A percentile compares a stretch with the other conserved stretches of the same genome.
These are phyloP conservation scores for Mastomys coucha DNA, from an alignment of 2,113 vertebrate species.

Conservation along the genomic window DNA sequence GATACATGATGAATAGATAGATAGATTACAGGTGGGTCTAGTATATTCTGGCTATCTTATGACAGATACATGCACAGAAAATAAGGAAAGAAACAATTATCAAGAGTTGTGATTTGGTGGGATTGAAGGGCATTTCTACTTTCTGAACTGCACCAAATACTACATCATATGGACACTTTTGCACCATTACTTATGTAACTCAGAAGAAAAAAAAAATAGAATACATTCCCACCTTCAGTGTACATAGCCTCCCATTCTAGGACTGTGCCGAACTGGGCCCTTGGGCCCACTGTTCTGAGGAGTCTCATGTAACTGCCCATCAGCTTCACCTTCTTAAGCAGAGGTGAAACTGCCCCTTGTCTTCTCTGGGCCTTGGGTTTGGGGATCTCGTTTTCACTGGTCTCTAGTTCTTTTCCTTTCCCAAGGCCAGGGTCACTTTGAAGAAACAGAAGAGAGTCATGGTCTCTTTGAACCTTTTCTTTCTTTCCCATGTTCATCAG, in stretches of 20 bases:
- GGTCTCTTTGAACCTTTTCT: neutral
- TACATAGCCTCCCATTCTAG: neutral
- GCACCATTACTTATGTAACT: neutral
- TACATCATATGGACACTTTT: neutral
- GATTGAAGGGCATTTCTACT: neutral
- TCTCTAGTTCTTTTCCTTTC: neutral
- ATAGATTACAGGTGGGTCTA: neutral
- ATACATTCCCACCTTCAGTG: neutral
- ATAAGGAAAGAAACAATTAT: neutral
- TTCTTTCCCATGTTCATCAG: neutral
- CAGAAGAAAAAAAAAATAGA: neutral
- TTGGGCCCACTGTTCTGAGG: neutral
- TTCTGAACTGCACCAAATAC: neutral
- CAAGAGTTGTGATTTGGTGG: neutral
- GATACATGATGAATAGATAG: too few relatives aligned
- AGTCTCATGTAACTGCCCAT: too few relatives aligned
- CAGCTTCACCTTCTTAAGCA: neutral
- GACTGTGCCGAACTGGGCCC: neutral
- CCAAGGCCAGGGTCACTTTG: neutral
- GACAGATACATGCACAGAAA: neutral
- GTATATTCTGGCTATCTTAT: neutral
- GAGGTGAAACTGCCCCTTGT: neutral
- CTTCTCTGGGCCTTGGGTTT: neutral
- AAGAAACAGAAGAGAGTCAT: neutral
- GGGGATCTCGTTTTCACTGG: neutral